Conservation (phyloP, 2,888 invertebrate species). For the Druceiella hillmani region DNA sequence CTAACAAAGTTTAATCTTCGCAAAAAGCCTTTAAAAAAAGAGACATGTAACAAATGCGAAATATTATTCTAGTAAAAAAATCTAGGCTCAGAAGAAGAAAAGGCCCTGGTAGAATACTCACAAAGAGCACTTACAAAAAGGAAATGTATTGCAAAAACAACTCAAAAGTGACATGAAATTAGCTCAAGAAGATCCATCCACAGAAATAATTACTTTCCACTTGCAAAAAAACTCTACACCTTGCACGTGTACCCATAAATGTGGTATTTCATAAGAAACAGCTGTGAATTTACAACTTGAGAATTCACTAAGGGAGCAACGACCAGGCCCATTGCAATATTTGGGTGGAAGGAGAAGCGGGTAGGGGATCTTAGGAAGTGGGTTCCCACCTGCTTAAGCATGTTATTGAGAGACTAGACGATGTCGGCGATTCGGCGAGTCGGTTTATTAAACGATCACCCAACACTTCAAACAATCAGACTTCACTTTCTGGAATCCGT, state of each 20-base stretch:
- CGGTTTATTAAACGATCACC: too few species aligned
- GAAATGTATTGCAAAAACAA: constrained; percentile 9
- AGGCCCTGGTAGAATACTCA: constrained; percentile 9
- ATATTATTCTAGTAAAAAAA: constrained; percentile 5
- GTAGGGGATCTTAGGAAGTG: too few species aligned
- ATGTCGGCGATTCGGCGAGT: too few species aligned
- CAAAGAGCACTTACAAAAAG: constrained; percentile 9
- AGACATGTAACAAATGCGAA: constrained; percentile 6
- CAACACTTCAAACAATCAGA: too few species aligned
- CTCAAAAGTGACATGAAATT: constrained; percentile 10
- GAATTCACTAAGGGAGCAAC: too few species aligned
- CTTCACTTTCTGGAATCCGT: too few species aligned
- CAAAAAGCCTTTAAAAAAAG: constrained; percentile 6
- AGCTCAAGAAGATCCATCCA: constrained; percentile 8
- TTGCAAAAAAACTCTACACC: constrained; percentile 14
- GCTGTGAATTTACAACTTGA: too few species aligned
- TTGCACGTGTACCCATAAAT: constrained; percentile 14
- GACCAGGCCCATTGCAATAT: too few species aligned
- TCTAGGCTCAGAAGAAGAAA: constrained; percentile 10
- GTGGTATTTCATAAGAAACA: too few species aligned
- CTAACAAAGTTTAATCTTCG: constrained; percentile 7
- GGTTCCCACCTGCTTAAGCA: too few species aligned
- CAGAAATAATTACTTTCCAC: constrained; percentile 11
- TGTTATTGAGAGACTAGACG: too few species aligned
- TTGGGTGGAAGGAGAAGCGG: too few species aligned